Base-by-base conservation (phyloP, 2,888 invertebrate genomes). In the Iphiclides podalirius region DNA sequence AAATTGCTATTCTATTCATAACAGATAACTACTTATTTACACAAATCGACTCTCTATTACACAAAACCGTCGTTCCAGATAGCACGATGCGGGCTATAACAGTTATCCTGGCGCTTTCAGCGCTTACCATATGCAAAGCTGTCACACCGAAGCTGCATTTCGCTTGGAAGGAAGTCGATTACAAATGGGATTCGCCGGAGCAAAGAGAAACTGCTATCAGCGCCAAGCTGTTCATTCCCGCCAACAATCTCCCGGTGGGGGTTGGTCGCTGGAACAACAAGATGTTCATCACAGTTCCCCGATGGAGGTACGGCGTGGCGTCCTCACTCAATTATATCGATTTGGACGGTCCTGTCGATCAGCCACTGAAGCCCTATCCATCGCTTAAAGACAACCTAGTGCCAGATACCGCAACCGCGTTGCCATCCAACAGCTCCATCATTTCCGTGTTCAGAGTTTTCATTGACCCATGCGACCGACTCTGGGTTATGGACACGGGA, bases 401-500 rank as follows among this genome's bases (percentile, higher is more conserved):
- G 39, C 92, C 92, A 37, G 90, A 87, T 51, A 65, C 74, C 4
- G 81, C 79, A 1, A 81, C 79, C 2, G 73, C 74, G 20, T 60
- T 91, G 2, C 84, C 86, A 31, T 84, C 91, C 2, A 91, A 93
- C 54, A 90, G 90, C 47, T 91, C 91, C 0, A 91, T 94, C 35
- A 85, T 94, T 42, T 95, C 93, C 1, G 93, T 93, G 2, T 95
- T 95, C 75, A 90, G 96, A 52, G 84, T 94, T 14, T 90, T 89
- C 57, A 92, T 93, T 0, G 96, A 96, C 70, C 88, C 89, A 3
- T 96, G 96, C 63, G 94, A 95, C 70, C 90, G 96, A 36, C 89
- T 96, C 6, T 96, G 96, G 95, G 93, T 94, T 3, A 90, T 96
- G 78, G 95, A 96, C 68, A 93, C 94, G 0, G 96, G 95, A 45